A percentile compares a stretch with the other conserved stretches of the same genome.
phyloP scores from a whole-genome alignment of 2,797 vertebrate species.

The Euthynnus affinis region DNA sequence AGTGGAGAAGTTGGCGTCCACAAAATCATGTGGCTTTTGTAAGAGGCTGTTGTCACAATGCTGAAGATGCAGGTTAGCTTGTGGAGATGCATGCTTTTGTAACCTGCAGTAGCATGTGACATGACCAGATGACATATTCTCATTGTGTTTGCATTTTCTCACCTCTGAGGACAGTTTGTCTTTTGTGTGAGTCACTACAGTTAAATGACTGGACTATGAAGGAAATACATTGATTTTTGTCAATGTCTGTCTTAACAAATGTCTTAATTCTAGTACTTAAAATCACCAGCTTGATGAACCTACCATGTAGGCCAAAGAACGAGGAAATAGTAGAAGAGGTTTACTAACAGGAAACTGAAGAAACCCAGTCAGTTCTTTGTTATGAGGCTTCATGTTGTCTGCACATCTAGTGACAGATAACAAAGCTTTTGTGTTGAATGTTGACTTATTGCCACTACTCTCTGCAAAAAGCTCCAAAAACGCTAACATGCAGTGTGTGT shows the following conservation, averaged over 20 bases:
- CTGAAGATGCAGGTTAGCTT: constrained; percentile 32
- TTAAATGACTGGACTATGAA: neutral
- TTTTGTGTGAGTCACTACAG: neutral
- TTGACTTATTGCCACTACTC: neutral
- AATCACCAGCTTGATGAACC: constrained; percentile 10
- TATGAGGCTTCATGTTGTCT: constrained; percentile 28
- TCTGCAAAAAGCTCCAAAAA: neutral
- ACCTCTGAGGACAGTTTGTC: neutral
- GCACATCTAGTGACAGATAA: constrained; percentile 17
- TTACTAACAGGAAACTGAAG: constrained; percentile 57
- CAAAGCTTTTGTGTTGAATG: constrained; percentile 15
- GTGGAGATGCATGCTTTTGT: constrained; percentile 28
- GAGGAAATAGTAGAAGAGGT: constrained; percentile 48
- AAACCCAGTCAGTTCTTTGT: constrained; percentile 29
- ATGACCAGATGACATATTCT: constrained; percentile 2
- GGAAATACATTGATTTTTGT: neutral
- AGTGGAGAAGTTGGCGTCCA: constrained; percentile 6
- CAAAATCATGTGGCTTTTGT: constrained; percentile 39
- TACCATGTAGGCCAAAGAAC: constrained; percentile 42
- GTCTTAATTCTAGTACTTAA: neutral
- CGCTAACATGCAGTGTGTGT: neutral
- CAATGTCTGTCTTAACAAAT: neutral
- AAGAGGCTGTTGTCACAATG: constrained; percentile 47
- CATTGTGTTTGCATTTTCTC: constrained; percentile 3
- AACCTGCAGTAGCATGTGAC: constrained; percentile 17